Conservation (phyloP, 2,888 invertebrate genomes). For the Oscheius sp. region DNA sequence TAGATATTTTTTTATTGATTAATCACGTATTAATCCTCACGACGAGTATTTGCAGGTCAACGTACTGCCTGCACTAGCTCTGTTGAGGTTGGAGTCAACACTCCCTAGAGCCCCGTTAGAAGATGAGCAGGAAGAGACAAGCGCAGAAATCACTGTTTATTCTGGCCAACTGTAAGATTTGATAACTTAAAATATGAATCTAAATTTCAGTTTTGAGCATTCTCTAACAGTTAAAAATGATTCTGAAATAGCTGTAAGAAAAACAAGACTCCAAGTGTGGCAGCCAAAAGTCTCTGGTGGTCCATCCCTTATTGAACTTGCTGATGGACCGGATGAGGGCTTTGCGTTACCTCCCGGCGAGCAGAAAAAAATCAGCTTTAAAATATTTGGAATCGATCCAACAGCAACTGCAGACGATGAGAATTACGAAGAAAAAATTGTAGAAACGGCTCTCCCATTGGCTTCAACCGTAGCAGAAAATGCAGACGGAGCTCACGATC, state of each 20-base stretch:
- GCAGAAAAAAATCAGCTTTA: slow-evolving; percentile 53
- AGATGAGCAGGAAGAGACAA: slow-evolving; percentile 57
- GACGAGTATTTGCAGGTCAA: slow-evolving; percentile 43
- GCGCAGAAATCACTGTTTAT: slow-evolving; percentile 64
- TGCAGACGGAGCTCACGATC: slow-evolving; percentile 52
- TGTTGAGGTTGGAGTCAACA: slow-evolving; percentile 47
- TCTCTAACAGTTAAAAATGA: slow-evolving; percentile 59
- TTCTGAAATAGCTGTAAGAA: slow-evolving; percentile 52
- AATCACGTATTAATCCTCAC: too few relatives aligned
- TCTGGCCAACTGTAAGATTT: slow-evolving; percentile 63
- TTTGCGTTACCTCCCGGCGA: slow-evolving; percentile 49
- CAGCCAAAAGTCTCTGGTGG: slow-evolving; percentile 59
- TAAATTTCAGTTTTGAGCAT: slow-evolving; percentile 58
- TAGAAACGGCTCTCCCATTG: slow-evolving; percentile 49
- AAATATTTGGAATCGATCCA: slow-evolving; percentile 68
- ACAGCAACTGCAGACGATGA: slow-evolving; percentile 62
- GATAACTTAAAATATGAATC: not conserved
- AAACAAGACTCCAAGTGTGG: slow-evolving; percentile 50
- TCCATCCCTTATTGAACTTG: slow-evolving; percentile 57
- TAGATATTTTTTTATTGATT: too few relatives aligned
- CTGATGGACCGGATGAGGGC: slow-evolving; percentile 34
- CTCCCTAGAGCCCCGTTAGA: slow-evolving; percentile 63
- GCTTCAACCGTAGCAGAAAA: slow-evolving; percentile 37
- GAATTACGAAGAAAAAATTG: slow-evolving; percentile 42
- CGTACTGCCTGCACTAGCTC: slow-evolving; percentile 45